Evolutionary conservation across 1,140 invertebrate species (phyloP).

Genomic region (Megathymus violae): DNA sequence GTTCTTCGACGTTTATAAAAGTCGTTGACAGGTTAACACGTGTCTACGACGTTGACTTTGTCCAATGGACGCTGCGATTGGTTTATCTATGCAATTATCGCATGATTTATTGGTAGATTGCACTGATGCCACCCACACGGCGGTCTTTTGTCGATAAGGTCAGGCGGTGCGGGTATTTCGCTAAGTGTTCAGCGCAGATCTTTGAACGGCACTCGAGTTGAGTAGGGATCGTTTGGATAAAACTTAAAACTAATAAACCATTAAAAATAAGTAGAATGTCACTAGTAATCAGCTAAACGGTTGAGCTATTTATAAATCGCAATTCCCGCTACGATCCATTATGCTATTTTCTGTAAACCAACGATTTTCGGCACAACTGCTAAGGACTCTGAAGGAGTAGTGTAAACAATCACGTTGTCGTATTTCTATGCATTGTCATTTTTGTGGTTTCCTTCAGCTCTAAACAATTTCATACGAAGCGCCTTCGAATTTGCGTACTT

Average conservation of each 20-base stretch:
- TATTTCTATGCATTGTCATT: no score
- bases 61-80: conserved; percentile 13
- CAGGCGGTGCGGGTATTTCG: conserved; percentile 41
- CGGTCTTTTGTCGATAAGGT: conserved; percentile 46
- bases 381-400: no score
- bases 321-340: no score
- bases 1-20: background rate
- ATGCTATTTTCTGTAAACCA: no score
- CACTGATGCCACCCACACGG: conserved; percentile 46
- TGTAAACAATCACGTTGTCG: no score
- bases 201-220: conserved; percentile 41
- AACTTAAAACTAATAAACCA: background rate
- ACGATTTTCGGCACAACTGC: no score
- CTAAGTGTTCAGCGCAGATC: conserved; percentile 46
- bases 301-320: no score
- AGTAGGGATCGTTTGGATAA: conserved; percentile 13
- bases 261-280: no score
- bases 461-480: no score
- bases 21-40: conserved; percentile 33
- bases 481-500: no score
- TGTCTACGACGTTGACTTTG: conserved; percentile 26
- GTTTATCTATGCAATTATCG: conserved; percentile 30
- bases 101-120: conserved; percentile 47
- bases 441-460: no score
- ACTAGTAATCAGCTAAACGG: no score